Evolutionary conservation across 1,140 invertebrate species (phyloP).

Genomic region (Scylla paramamosain): DNA sequence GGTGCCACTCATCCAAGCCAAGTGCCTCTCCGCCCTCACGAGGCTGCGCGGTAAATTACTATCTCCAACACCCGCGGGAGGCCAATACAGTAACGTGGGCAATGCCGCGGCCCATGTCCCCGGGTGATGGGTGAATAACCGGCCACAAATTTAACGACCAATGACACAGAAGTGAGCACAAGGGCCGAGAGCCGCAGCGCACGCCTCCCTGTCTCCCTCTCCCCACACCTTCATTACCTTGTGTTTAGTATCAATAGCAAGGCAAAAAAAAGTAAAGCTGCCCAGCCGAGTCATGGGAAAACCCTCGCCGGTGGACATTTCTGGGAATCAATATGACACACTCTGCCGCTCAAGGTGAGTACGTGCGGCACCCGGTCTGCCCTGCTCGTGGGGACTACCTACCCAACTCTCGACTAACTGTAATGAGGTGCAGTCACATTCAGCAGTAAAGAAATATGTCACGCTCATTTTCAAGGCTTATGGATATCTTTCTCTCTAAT

Average conservation of each 20-base stretch:
- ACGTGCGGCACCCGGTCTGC: not conserved
- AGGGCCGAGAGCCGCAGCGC: not conserved
- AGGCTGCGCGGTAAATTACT: no score
- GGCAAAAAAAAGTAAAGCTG: conserved; percentile 26
- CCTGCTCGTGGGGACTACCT: not conserved
- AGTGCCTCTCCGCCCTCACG: no score
- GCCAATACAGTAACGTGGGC: no score
- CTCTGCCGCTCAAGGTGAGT: not conserved
- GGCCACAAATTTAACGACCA: no score
- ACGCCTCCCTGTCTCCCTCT: not conserved
- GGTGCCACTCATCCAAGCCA: no score
- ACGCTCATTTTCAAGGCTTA: no score
- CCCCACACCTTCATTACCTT: not conserved
- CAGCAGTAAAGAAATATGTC: not conserved
- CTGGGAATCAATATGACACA: conserved; percentile 11
- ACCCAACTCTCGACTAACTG: not conserved
- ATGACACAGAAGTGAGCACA: not conserved
- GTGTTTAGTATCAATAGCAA: not conserved
- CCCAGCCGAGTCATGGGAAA: conserved; percentile 8
- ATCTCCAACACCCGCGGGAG: no score
- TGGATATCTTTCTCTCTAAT: no score
- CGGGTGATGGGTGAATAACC: no score
- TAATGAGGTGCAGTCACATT: no score
- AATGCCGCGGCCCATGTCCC: no score
- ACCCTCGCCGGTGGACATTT: not conserved